Conservation (phyloP, 1,140 invertebrate genomes). For the Thaumatotibia leucotreta region DNA sequence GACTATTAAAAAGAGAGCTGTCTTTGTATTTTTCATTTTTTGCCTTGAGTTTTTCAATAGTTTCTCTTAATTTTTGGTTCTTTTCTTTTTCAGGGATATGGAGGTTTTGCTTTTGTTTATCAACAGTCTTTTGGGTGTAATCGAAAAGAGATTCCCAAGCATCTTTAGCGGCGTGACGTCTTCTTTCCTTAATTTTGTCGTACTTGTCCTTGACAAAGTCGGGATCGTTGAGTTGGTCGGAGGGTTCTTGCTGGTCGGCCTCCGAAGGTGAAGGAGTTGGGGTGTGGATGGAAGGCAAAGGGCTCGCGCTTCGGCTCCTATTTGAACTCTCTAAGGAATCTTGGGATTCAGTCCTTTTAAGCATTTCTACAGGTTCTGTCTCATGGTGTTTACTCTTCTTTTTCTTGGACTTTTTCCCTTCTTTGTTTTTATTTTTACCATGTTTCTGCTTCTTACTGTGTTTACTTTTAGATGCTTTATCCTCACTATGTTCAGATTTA, state of each 20-base stretch:
- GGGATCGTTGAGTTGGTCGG: conserved; percentile 42
- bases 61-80: conserved; percentile 78
- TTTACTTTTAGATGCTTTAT: conserved; percentile 38
- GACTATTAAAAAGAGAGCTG: conserved; percentile 47
- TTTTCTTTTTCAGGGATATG: conserved; percentile 73
- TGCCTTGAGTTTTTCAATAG: conserved; percentile 81
- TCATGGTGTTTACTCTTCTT: conserved; percentile 66
- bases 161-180: conserved; percentile 75
- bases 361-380: conserved; percentile 30
- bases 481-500: conserved; percentile 42
- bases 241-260: conserved; percentile 33
- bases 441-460: conserved; percentile 57
- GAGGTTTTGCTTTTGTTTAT: conserved; percentile 59
- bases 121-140: conserved; percentile 53
- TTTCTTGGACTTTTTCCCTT: conserved; percentile 63
- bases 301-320: conserved; percentile 66
- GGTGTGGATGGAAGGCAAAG: conserved; percentile 62
- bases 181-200: conserved; percentile 81
- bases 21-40: conserved; percentile 78
- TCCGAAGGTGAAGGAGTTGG: conserved; percentile 53
- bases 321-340: conserved; percentile 66
- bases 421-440: conserved; percentile 57
- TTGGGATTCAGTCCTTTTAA: conserved; percentile 42
- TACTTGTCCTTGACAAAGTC: conserved; percentile 77
- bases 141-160: conserved; percentile 62